These are phyloP conservation scores for Arion vulgaris DNA, from an alignment of 1,140 invertebrate species.

Conservation along the genomic window DNA sequence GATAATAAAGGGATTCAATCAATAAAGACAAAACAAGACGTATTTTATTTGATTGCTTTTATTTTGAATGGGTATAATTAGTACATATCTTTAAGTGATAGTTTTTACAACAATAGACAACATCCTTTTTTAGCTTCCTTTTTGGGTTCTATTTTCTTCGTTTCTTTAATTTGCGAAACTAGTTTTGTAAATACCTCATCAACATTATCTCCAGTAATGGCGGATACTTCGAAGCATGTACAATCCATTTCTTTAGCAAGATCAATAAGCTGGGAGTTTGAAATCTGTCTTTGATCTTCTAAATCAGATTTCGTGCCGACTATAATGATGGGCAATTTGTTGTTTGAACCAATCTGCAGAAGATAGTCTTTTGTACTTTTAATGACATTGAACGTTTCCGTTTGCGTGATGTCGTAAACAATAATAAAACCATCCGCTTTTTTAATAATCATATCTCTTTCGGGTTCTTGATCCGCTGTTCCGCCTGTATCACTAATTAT, in stretches of 20 bases:
- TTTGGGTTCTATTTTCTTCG: constrained; percentile 29
- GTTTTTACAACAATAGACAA: too few species aligned
- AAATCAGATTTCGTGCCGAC: constrained; percentile 96
- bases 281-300: constrained; percentile 90
- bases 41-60: too few species aligned
- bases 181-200: constrained; percentile 99
- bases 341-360: constrained; percentile 94
- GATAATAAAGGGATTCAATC: too few species aligned
- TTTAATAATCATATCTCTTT: constrained; percentile 76
- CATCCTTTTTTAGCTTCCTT: too few species aligned
- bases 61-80: too few species aligned
- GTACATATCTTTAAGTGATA: too few species aligned
- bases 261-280: constrained; percentile 81
- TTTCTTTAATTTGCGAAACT: constrained; percentile 94
- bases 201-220: constrained; percentile 96
- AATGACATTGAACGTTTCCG: constrained; percentile 96
- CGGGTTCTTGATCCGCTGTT: constrained; percentile 79
- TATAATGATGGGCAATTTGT: constrained; percentile 90
- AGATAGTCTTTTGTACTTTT: constrained; percentile 96
- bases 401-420: constrained; percentile 94
- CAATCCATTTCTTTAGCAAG: constrained; percentile 94
- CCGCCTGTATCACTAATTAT: constrained; percentile 99
- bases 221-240: constrained; percentile 96
- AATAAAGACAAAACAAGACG: too few species aligned
- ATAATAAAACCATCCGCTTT: constrained; percentile 91